A percentile compares a stretch with the other conserved stretches of the same genome.
Conservation (phyloP, 1,140 invertebrate species). For the Calliopsis andreniformis region DNA sequence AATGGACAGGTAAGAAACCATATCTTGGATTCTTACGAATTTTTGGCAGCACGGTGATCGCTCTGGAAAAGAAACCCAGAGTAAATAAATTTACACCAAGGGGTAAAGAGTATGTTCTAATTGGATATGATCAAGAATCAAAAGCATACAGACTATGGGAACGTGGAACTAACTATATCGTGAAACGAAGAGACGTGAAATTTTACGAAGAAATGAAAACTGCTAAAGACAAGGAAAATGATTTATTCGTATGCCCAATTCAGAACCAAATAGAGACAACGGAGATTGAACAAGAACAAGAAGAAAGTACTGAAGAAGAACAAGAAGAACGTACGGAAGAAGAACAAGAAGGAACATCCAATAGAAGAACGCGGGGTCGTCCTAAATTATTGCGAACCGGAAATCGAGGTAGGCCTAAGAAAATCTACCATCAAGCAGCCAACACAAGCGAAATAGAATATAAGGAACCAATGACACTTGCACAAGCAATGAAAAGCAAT, state of each 20-base stretch:
- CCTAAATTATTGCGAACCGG: constrained; percentile 2
- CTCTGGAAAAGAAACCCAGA: not conserved
- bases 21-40: not conserved
- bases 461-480: not conserved
- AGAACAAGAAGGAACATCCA: not conserved
- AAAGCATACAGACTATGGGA: constrained; percentile 31
- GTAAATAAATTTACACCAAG: constrained; percentile 7
- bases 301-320: not conserved
- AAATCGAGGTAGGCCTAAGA: constrained; percentile 16
- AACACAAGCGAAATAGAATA: not conserved
- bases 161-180: not conserved
- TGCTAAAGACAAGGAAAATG: not conserved
- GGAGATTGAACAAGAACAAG: not conserved
- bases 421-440: not conserved
- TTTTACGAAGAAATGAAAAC: not conserved
- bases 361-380: not conserved
- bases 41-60: constrained; percentile 1
- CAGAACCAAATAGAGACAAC: too few species aligned
- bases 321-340: not conserved
- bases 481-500: not conserved
- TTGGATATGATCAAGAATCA: constrained; percentile 19
- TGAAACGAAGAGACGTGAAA: not conserved
- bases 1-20: constrained; percentile 3
- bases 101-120: constrained; percentile 3
- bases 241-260: too few species aligned